Conservation (phyloP, 1,140 invertebrate genomes). For the Nephila pilipes region DNA sequence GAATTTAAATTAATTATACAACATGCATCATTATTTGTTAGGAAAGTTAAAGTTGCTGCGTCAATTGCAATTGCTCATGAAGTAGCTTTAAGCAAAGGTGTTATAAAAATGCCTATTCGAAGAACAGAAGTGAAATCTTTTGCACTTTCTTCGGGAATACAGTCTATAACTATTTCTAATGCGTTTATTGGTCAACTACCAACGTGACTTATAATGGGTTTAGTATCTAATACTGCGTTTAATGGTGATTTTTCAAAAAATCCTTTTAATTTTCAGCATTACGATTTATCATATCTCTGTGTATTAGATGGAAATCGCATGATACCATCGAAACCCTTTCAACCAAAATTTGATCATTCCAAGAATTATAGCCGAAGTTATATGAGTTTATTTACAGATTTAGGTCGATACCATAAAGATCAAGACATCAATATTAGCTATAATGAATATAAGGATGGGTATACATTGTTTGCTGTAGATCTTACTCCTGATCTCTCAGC, state of each 20-base stretch:
- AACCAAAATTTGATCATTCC: background rate
- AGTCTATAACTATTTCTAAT: background rate
- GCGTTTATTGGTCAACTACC: background rate
- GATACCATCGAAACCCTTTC: background rate
- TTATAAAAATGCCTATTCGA: background rate
- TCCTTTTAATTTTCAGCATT: conserved; percentile 47
- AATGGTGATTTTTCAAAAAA: background rate
- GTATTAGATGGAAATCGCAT: conserved; percentile 13
- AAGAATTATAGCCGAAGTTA: background rate
- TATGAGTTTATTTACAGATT: background rate
- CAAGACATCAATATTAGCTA: background rate
- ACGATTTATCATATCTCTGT: conserved; percentile 16
- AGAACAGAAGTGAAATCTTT: background rate
- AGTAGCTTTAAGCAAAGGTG: conserved; percentile 9
- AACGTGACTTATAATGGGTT: background rate
- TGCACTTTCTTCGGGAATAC: background rate
- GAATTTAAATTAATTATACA: background rate
- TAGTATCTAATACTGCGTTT: background rate
- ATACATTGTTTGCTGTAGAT: background rate
- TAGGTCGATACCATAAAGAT: background rate
- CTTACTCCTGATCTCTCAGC: background rate
- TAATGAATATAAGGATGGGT: conserved; percentile 8
- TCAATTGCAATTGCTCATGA: background rate
- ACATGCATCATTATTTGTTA: conserved; percentile 10
- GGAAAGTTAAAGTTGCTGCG: conserved; percentile 3